These are phyloP conservation scores for Loripinus fragilis DNA, from an alignment of 2,888 invertebrate species.

Conservation along the genomic window DNA sequence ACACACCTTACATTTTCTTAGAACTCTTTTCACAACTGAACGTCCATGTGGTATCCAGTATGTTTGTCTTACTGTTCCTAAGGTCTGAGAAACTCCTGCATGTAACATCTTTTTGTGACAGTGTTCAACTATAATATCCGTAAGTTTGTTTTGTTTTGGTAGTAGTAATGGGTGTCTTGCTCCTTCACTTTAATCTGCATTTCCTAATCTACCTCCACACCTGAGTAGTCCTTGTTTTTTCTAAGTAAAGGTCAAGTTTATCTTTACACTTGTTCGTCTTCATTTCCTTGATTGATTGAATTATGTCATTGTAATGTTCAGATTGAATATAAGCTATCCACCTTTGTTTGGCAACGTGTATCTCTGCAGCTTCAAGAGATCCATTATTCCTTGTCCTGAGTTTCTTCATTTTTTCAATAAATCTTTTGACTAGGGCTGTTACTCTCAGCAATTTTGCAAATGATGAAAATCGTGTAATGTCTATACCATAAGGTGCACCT, in stretches of 20 bases:
- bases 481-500: slow-evolving; percentile 23
- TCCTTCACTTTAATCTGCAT: slow-evolving; percentile 17
- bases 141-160: slow-evolving; percentile 11
- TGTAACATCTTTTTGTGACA: slow-evolving; percentile 20
- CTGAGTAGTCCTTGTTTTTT: slow-evolving; percentile 17
- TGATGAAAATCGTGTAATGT: slow-evolving; percentile 28
- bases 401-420: slow-evolving; percentile 28
- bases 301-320: neutral
- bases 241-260: slow-evolving; percentile 24
- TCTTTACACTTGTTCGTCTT: neutral
- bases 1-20: neutral
- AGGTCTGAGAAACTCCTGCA: slow-evolving; percentile 44
- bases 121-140: slow-evolving; percentile 15
- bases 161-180: slow-evolving; percentile 25
- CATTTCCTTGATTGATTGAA: slow-evolving; percentile 3
- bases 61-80: slow-evolving; percentile 19
- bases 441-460: slow-evolving; percentile 34
- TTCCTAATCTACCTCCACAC: slow-evolving; percentile 28
- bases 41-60: slow-evolving; percentile 24
- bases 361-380: slow-evolving; percentile 20
- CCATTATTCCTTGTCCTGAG: neutral
- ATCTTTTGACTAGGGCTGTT: slow-evolving; percentile 28
- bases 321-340: slow-evolving; percentile 32
- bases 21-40: neutral
- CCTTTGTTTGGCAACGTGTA: slow-evolving; percentile 24